Conservation (phyloP, 2,797 vertebrate species). For the Otolemur crassicaudatus region DNA sequence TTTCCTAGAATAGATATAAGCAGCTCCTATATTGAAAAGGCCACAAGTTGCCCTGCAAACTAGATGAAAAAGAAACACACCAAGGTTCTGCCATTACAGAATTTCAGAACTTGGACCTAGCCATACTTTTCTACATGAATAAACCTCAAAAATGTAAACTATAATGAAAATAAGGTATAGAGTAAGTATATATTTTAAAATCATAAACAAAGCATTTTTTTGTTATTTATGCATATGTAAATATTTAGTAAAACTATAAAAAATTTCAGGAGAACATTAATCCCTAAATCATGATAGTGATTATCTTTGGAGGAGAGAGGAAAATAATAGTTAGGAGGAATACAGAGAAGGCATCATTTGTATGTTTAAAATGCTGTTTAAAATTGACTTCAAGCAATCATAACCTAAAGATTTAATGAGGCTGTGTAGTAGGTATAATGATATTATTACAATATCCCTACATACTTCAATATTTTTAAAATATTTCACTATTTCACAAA, state of each 20-base stretch:
- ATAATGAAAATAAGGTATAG: neutral
- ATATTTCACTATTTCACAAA: neutral
- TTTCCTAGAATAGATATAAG: neutral
- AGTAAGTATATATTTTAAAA: neutral
- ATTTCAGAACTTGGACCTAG: conserved; percentile 10
- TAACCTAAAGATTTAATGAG: neutral
- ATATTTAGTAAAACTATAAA: neutral
- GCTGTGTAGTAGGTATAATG: neutral
- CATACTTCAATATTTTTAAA: neutral
- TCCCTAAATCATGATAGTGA: neutral
- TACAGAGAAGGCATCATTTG: neutral
- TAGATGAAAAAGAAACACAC: neutral
- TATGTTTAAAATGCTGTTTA: neutral
- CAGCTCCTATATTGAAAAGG: neutral
- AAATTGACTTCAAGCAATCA: neutral
- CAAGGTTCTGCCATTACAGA: neutral
- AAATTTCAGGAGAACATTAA: neutral
- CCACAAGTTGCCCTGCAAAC: neutral
- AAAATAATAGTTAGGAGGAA: neutral
- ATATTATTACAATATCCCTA: neutral
- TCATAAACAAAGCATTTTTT: neutral
- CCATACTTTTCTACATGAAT: neutral
- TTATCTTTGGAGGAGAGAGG: neutral
- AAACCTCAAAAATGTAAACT: conserved; percentile 3
- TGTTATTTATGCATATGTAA: neutral